These are phyloP conservation scores for Yoshiicerus persimilis DNA, from an alignment of 1,140 invertebrate genomes.

Conservation along the genomic window DNA sequence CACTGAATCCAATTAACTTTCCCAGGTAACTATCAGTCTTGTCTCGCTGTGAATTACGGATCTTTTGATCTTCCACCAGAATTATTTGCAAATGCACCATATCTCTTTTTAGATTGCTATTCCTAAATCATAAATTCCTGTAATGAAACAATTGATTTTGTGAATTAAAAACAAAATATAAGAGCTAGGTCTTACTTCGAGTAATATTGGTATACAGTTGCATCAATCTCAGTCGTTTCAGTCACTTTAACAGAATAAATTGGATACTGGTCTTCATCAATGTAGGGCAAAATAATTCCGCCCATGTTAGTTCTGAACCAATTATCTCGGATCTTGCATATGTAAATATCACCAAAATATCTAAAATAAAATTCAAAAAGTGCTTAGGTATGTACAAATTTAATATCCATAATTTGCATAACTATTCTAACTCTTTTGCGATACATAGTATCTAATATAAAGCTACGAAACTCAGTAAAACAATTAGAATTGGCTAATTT, in stretches of 20 bases:
- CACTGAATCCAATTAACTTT: neutral
- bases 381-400: neutral
- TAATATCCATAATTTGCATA: no score
- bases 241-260: neutral
- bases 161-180: neutral
- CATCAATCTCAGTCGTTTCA: neutral
- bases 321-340: neutral
- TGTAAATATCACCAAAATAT: conserved; percentile 1
- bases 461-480: no score
- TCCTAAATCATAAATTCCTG: no score
- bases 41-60: neutral
- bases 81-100: neutral
- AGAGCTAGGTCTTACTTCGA: neutral
- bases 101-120: neutral
- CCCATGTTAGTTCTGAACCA: neutral
- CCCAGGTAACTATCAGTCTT: neutral
- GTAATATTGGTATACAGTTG: neutral
- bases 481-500: no score
- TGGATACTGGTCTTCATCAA: neutral
- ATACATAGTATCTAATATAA: no score
- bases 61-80: neutral
- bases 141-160: neutral
- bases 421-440: no score
- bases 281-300: neutral
- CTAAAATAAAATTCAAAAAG: neutral